phyloP scores from a whole-genome alignment of 2,888 invertebrate genomes.

The Megalurothrips usitatus region DNA sequence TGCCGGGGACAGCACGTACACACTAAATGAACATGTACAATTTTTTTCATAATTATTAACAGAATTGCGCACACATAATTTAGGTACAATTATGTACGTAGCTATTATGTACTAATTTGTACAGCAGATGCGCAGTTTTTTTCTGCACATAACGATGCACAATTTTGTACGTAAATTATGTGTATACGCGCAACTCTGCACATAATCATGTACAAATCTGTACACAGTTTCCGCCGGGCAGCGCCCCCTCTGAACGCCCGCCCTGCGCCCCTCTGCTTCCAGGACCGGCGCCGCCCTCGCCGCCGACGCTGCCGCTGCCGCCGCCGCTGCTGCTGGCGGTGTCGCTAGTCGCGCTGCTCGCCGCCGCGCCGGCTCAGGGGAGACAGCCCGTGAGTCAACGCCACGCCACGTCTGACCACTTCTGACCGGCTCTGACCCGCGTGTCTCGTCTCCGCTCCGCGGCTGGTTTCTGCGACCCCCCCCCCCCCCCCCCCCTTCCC shows the following conservation, averaged over 20 bases:
- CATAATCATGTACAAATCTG: no score
- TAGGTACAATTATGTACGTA: no score
- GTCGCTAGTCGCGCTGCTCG: neutral
- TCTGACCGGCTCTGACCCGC: neutral
- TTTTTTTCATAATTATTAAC: neutral
- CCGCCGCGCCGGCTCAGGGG: neutral
- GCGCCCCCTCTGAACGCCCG: neutral
- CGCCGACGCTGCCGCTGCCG: neutral
- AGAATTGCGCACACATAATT: no score
- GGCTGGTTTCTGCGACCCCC: no score
- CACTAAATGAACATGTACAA: no score
- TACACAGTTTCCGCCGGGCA: no score
- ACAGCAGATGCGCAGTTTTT: neutral
- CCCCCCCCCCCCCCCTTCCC: neutral
- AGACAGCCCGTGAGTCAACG: neutral
- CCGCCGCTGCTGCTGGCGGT: neutral
- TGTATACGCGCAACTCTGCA: neutral
- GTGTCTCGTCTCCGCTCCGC: neutral
- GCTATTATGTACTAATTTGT: neutral
- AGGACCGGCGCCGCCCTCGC: neutral
- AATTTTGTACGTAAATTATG: no score
- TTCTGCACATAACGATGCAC: no score
- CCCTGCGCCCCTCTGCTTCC: neutral
- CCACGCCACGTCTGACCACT: constrained; percentile 3
- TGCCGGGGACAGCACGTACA: no score